Base-by-base conservation (phyloP, 2,113 vertebrate species). In the Leucopsar rothschildi region DNA sequence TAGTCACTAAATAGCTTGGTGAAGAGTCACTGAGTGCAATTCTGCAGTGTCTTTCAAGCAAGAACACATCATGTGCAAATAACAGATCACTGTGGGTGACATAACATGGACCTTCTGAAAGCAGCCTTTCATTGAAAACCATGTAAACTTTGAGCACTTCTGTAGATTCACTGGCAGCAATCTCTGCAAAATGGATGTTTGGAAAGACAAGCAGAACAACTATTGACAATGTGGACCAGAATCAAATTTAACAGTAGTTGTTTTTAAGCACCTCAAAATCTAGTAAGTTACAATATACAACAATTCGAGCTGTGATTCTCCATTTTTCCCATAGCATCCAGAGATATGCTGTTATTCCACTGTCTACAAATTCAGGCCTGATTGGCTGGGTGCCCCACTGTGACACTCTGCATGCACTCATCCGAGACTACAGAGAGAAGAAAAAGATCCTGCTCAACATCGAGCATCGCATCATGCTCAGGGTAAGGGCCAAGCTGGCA, bases 331-430 rank as follows among this genome's bases (percentile, higher is more conserved):
- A 42, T 81, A 99, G 99, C 96, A 99, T 99, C 97, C 99, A 99
- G 98, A 98, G 99, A 56, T 99, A 99, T 0, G 99, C 99, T 1
- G 99, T 99, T 59, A 99, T 99, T 80, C 99, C 99, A 5, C 96
- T 99, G 65, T 99, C 99, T 39, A 99, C 99, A 71, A 99, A 99
- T 97, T 99, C 99, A 0, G 99, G 99, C 66, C 98, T 99, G 89
- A 99, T 99, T 68, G 99, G 99, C 94, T 99, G 99, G 99, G 99
- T 99, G 28, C 99, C 99, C 14, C 99, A 99, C 98, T 99, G 99
- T 39, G 99, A 99, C 97, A 99, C 99, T 0, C 98, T 99, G 83
- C 99, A 99, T 0, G 99, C 99, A 1, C 99, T 99, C 87, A 99
- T 99, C 97, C 97, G 99, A 90, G 99, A 99, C 98, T 99, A 99